Evolutionary conservation across 2,113 vertebrate species (phyloP).

Genomic region (Cygnus atratus): DNA sequence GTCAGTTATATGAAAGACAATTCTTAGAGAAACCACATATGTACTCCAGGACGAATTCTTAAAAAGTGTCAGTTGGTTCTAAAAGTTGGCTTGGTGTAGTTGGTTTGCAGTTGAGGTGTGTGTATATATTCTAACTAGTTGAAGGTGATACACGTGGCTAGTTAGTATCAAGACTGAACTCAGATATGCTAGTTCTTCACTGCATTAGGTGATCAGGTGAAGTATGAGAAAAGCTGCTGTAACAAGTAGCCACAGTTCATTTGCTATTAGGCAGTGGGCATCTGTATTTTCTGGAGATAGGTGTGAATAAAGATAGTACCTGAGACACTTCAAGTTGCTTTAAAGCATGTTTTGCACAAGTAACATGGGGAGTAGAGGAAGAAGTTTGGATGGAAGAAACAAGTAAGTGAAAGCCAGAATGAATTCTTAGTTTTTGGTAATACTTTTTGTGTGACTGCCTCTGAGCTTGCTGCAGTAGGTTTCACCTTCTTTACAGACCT

Average conservation of each 20-base stretch:
- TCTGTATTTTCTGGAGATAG: not conserved
- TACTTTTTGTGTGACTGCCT: not conserved
- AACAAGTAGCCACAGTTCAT: not conserved
- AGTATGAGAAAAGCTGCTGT: not conserved
- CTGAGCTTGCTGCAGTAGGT: not conserved
- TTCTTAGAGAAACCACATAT: not conserved
- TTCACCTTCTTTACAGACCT: conserved; percentile 4
- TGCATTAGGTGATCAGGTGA: not conserved
- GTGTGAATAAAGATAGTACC: not conserved
- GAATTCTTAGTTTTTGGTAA: not conserved
- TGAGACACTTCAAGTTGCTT: not conserved
- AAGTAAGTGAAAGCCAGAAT: not conserved
- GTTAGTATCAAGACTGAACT: not conserved
- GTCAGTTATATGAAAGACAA: not conserved
- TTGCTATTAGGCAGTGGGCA: not conserved
- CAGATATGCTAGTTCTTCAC: not conserved
- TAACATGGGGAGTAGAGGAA: not conserved
- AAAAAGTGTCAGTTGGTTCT: not conserved
- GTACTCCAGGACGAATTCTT: not conserved
- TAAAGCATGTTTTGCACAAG: not conserved
- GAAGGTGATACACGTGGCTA: not conserved
- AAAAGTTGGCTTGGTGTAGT: not conserved
- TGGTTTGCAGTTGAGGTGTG: not conserved
- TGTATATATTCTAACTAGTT: not conserved
- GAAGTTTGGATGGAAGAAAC: not conserved